These are phyloP conservation scores for Micropterix aruncella DNA, from an alignment of 2,888 invertebrate genomes.

Conservation along the genomic window DNA sequence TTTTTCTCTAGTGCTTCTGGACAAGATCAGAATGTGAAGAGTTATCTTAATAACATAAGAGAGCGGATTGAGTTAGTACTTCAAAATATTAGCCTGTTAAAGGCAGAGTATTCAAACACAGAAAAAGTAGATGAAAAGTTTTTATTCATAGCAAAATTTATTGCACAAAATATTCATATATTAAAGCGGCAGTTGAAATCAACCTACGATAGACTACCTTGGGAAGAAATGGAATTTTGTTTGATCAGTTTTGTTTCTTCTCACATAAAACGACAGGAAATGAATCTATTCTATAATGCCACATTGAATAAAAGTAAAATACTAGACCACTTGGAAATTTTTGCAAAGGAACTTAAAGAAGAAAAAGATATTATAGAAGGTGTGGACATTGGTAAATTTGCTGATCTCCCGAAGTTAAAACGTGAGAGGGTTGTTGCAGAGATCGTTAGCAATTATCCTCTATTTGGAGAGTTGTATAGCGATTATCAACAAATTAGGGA, in stretches of 20 bases:
- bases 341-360: not conserved
- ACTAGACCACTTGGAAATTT: not conserved
- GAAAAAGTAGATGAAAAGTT: slow-evolving; percentile 10
- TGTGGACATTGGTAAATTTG: no score
- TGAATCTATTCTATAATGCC: slow-evolving; percentile 8
- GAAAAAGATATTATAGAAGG: no score
- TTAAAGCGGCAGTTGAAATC: slow-evolving; percentile 12
- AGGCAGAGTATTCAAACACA: not conserved
- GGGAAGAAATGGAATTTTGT: slow-evolving; percentile 16
- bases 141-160: slow-evolving; percentile 10
- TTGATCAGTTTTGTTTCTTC: slow-evolving; percentile 11
- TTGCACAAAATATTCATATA: slow-evolving; percentile 12
- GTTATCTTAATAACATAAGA: no score
- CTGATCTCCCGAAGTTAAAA: no score
- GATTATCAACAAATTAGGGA: slow-evolving; percentile 12
- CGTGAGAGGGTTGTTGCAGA: not conserved
- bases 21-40: no score
- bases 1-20: not conserved
- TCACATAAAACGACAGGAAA: slow-evolving; percentile 7
- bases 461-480: slow-evolving; percentile 11
- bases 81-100: not conserved
- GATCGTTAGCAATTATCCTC: not conserved
- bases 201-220: slow-evolving; percentile 12
- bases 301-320: not conserved
- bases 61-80: not conserved